A percentile compares a stretch with the other conserved stretches of the same genome.
Conservation (phyloP, 2,113 vertebrate genomes). For the Acanthisitta chloris region DNA sequence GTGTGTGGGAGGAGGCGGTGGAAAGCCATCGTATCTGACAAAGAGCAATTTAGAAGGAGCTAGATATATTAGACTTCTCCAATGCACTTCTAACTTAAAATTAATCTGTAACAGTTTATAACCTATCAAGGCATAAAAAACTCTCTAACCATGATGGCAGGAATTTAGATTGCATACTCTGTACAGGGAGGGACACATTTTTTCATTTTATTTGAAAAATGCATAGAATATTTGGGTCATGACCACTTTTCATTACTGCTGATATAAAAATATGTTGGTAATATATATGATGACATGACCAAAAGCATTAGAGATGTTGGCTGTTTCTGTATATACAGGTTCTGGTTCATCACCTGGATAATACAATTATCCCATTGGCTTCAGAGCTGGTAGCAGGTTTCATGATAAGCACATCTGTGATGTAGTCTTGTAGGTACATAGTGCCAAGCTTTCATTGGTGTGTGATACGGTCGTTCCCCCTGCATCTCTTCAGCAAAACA, state of each 20-base stretch:
- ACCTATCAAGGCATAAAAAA: constrained; percentile 17
- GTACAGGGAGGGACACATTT: not conserved
- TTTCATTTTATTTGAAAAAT: constrained; percentile 20
- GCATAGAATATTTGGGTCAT: not conserved
- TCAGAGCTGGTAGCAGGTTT: not conserved
- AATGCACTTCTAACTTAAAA: constrained; percentile 31
- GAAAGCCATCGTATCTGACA: constrained; percentile 53
- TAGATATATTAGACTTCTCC: constrained; percentile 23
- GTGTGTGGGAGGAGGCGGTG: constrained; percentile 48
- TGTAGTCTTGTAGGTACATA: not conserved
- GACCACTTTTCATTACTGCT: not conserved
- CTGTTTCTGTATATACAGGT: not conserved
- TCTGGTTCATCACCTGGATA: not conserved
- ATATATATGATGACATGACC: not conserved
- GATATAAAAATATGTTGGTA: not conserved
- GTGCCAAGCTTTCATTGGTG: not conserved
- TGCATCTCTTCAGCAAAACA: not conserved
- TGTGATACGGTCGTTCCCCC: not conserved
- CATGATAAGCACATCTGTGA: not conserved
- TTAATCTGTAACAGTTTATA: constrained; percentile 47
- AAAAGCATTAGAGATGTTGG: not conserved
- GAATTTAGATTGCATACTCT: not conserved
- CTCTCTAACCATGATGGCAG: not conserved
- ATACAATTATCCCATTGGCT: not conserved
- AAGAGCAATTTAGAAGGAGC: constrained; percentile 56